Conservation (phyloP, 2,797 vertebrate species). For the Ctenochaetus hawaiiensis region DNA sequence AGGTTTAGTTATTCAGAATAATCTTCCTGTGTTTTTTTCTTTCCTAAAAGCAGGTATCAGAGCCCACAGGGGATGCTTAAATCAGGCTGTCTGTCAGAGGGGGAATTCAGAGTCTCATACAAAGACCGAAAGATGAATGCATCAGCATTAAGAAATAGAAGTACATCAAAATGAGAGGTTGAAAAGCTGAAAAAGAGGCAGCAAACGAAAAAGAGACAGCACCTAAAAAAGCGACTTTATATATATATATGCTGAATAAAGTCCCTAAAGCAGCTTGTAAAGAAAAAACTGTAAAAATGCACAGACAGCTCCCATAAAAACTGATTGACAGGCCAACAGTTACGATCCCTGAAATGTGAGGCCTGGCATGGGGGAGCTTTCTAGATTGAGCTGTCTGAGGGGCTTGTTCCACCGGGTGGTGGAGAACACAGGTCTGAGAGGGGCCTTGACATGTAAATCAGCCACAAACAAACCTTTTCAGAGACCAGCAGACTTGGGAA, state of each 20-base stretch:
- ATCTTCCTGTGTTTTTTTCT: slow-evolving; percentile 34
- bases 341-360: slow-evolving; percentile 42
- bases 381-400: slow-evolving; percentile 70
- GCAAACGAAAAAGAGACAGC: not conserved
- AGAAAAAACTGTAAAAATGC: slow-evolving; percentile 14
- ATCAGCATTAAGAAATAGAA: slow-evolving; percentile 32
- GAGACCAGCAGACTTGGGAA: slow-evolving; percentile 59
- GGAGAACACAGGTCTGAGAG: slow-evolving; percentile 61
- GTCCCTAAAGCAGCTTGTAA: not conserved
- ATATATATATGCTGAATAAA: slow-evolving; percentile 7
- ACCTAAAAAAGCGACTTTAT: not conserved
- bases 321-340: slow-evolving; percentile 51
- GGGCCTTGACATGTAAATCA: slow-evolving; percentile 78
- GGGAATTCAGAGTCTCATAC: slow-evolving; percentile 33
- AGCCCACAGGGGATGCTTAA: slow-evolving; percentile 26
- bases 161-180: slow-evolving; percentile 20
- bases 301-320: slow-evolving; percentile 36
- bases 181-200: slow-evolving; percentile 6
- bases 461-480: slow-evolving; percentile 66
- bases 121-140: slow-evolving; percentile 37
- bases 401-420: slow-evolving; percentile 44
- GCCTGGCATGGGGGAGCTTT: slow-evolving; percentile 40
- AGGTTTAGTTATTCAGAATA: slow-evolving; percentile 48
- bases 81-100: slow-evolving; percentile 28
- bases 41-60: slow-evolving; percentile 43